Conservation (phyloP, 2,888 invertebrate species). For the Prenolepis imparis region DNA sequence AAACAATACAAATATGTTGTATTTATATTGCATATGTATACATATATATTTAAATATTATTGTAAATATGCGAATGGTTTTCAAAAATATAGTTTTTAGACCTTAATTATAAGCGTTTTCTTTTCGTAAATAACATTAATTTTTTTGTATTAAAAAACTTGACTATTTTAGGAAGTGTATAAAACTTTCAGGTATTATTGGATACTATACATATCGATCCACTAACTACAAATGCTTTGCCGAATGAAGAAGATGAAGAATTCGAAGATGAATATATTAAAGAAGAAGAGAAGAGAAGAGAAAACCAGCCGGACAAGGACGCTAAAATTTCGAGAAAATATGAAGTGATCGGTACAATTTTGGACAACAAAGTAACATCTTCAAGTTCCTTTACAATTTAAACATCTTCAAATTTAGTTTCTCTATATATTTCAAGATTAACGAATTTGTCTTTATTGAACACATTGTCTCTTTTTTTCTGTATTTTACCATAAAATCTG, state of each 20-base stretch:
- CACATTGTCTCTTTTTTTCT: background rate
- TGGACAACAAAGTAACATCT: slow-evolving; percentile 71
- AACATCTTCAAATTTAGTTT: slow-evolving; percentile 48
- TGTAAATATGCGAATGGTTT: background rate
- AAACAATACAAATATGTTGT: background rate
- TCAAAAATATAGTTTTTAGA: background rate
- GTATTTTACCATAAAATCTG: background rate
- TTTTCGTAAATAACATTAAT: background rate
- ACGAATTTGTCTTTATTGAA: background rate
- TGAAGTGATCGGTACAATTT: slow-evolving; percentile 79
- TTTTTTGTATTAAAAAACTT: background rate
- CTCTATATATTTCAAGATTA: background rate
- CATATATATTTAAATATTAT: background rate
- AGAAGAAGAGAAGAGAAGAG: slow-evolving; percentile 57
- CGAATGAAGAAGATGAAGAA: slow-evolving; percentile 53
- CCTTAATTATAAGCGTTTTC: background rate
- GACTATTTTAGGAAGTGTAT: background rate
- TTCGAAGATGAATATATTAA: slow-evolving; percentile 55
- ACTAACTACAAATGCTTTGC: slow-evolving; percentile 35
- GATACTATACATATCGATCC: slow-evolving; percentile 64
- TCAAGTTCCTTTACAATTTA: slow-evolving; percentile 1
- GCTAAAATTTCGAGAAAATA: slow-evolving; percentile 66
- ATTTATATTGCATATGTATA: background rate
- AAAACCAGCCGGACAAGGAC: slow-evolving; percentile 58
- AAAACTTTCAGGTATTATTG: slow-evolving; percentile 63